Evolutionary conservation across 2,888 invertebrate genomes (phyloP), one percentile per base, ranked within the genome.

Genomic region (Drosophila paucipuncta): DNA sequence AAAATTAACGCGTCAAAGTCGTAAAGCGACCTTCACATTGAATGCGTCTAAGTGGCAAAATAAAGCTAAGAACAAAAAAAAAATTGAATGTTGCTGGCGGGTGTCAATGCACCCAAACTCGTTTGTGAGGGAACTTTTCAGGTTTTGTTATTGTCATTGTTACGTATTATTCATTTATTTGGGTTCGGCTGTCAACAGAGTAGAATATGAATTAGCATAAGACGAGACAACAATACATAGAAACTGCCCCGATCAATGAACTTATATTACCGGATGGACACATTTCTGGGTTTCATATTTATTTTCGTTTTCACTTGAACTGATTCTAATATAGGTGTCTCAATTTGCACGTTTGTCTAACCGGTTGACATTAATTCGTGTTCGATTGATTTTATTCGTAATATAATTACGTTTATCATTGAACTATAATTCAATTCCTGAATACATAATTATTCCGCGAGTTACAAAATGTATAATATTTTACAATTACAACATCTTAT

Each of bases 21-120:
- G 47, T 47, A 52, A 59, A 53, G 28, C 62, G 90, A 85, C 85
- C 85, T 85, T 90, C 85, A 85, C 90, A 85, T 85, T 90, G 85
- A 85, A 88, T 88, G 83, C 72, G 75, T 61, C 68, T 50, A 82
- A 83, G 65, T 69, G 60, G 3, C 28, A 66, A 66, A 52, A 72
- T 43, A 64, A 30, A 50, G 59, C 35, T 25, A 62, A 55, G 28
- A 41, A 57, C 10, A 50, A 41, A 30, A 52, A 71, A 13, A 43
- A 22, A 37, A 18, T 37, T 33, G 60, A 39, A 71, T 54, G 58
- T 59, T 57, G 70, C 63, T 52, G 65, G 55, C 54, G 55, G 59
- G 74, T 76, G 90, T 85, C 90, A 85, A 81, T 83, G 90, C 89
- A 89, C 82, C 62, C 41, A 31, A 66, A 66, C 71, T 49, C 31